phyloP scores from a whole-genome alignment of 2,888 invertebrate genomes.

The Adineta ricciae region DNA sequence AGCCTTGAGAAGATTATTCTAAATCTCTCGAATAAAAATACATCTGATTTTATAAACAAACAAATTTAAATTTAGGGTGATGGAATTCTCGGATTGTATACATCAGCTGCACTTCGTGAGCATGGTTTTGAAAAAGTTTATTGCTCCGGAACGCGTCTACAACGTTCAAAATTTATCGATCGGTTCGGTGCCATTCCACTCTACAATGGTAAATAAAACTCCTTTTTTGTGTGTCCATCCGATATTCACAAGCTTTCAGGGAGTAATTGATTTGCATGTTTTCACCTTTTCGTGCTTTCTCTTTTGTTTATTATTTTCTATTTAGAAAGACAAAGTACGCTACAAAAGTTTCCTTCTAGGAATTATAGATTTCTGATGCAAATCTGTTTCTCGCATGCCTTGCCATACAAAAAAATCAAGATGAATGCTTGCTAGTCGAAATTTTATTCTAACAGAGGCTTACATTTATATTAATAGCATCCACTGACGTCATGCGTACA shows the following conservation, averaged over 20 bases:
- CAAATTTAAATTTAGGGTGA: constrained; percentile 32
- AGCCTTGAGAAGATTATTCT: no score
- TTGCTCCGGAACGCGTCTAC: constrained; percentile 27
- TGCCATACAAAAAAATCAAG: neutral
- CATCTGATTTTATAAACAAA: no score
- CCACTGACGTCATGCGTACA: neutral
- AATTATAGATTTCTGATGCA: neutral
- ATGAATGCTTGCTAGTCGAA: neutral
- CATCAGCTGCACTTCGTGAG: constrained; percentile 35
- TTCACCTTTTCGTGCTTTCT: neutral
- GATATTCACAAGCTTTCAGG: neutral
- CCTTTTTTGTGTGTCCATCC: neutral
- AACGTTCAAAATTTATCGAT: constrained; percentile 20
- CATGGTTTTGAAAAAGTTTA: constrained; percentile 34
- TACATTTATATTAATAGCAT: neutral
- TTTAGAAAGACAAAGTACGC: neutral
- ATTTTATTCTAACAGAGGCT: neutral
- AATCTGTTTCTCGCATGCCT: neutral
- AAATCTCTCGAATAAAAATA: no score
- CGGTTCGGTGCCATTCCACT: constrained; percentile 29
- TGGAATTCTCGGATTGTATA: constrained; percentile 35
- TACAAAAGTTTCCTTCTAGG: neutral
- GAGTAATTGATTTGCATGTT: neutral
- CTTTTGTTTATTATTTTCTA: neutral
- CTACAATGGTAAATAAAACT: neutral